Evolutionary conservation across 2,113 vertebrate genomes (phyloP), one percentile per base, ranked within the genome.

Genomic region (Ameiurus melas): DNA sequence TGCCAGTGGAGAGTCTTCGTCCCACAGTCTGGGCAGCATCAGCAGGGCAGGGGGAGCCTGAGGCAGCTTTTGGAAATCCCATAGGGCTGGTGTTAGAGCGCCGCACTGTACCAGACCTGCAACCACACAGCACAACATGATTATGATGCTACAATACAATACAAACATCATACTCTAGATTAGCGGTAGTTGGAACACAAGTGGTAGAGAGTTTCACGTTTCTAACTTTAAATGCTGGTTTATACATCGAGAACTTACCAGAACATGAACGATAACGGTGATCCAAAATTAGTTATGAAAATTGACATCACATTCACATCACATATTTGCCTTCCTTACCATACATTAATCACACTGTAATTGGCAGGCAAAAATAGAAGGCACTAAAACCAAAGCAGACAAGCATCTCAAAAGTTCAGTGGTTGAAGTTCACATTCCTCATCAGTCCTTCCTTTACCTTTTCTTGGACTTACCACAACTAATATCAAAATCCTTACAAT

Each of bases 1-100:
- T 99, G 30, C 98, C 98, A 0, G 94, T 98, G 43, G 98, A 99
- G 43, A 99, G 94, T 83, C 98, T 96, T 19, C 97, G 95, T 30
- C 97, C 95, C 4, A 95, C 92, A 0, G 92, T 94, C 86, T 97
- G 97, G 0, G 93, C 93, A 16, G 95, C 62, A 55, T 99, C 98
- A 64, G 95, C 95, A 0, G 96, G 93, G 25, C 93, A 95, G 0
- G 97, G 98, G 14, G 97, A 98, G 47, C 96, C 97, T 0, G 97
- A 97, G 57, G 95, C 94, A 87, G 95, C 93, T 86, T 98, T 97
- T 87, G 97, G 93, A 89, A 99, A 99, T 13, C 98, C 97, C 97
- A 99, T 94, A 0, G 98, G 98, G 91, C 98, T 99, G 17, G 98
- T 99, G 92, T 98, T 99, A 17, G 98, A 99, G 82, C 98, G 97